A percentile compares a stretch with the other conserved stretches of the same genome.
These are phyloP conservation scores for Corbicula japonica DNA, from an alignment of 2,888 invertebrate genomes.

Conservation along the genomic window DNA sequence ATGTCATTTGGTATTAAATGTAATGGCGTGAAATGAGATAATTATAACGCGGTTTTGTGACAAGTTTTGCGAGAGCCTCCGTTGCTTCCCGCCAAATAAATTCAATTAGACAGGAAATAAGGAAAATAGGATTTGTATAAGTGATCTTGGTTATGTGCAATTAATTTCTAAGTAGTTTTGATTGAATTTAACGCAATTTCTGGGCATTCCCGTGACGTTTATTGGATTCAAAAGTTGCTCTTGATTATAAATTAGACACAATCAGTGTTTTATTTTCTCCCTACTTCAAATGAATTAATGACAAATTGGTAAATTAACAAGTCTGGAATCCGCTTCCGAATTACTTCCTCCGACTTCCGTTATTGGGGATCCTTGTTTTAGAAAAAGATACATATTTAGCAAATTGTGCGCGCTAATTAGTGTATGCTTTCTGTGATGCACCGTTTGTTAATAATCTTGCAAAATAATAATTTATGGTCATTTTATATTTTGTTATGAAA, in stretches of 20 bases:
- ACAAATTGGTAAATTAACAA: too few species aligned
- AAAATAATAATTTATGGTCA: too few species aligned
- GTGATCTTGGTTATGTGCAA: conserved; percentile 66
- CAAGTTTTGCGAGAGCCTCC: conserved; percentile 44
- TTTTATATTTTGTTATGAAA: too few species aligned
- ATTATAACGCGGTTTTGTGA: conserved; percentile 63
- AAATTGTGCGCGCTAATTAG: too few species aligned
- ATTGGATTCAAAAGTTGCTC: conserved; percentile 57
- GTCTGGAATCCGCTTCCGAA: too few species aligned
- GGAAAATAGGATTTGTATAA: conserved; percentile 54
- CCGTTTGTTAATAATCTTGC: too few species aligned
- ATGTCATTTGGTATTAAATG: conserved; percentile 66
- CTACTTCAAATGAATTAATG: conserved; percentile 42
- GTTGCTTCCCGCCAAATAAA: conserved; percentile 67
- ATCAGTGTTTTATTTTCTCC: conserved; percentile 47
- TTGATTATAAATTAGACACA: conserved; percentile 61
- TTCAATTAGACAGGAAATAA: conserved; percentile 67
- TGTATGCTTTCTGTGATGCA: too few species aligned
- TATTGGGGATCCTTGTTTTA: too few species aligned
- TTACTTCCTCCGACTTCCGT: too few species aligned
- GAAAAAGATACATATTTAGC: too few species aligned
- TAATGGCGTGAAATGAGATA: conserved; percentile 63
- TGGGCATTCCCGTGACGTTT: conserved; percentile 51
- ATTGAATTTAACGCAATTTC: conserved; percentile 70
- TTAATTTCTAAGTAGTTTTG: conserved; percentile 72